A percentile compares a stretch with the other conserved stretches of the same genome.
Conservation (phyloP, 2,888 invertebrate genomes). For the Xanthorhoe designata region DNA sequence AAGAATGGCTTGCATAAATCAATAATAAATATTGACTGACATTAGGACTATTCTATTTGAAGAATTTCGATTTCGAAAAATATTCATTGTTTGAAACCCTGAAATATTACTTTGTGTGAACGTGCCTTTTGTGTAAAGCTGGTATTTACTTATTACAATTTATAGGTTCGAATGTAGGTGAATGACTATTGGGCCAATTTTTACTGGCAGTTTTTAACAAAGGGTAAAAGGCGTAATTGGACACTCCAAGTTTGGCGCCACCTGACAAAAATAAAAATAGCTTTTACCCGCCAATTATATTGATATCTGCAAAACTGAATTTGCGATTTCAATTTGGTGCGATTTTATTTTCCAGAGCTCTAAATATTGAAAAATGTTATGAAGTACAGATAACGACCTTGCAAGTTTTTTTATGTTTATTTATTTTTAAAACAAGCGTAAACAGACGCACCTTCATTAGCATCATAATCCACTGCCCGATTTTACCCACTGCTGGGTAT, state of each 20-base stretch:
- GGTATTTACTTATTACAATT: slow-evolving; percentile 44
- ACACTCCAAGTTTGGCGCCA: slow-evolving; percentile 23
- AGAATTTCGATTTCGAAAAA: background rate
- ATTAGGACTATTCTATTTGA: background rate
- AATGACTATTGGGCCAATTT: slow-evolving; percentile 42
- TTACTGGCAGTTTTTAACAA: slow-evolving; percentile 21
- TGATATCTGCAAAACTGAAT: background rate
- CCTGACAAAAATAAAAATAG: slow-evolving; percentile 12
- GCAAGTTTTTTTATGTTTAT: too few species aligned
- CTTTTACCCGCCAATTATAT: slow-evolving; percentile 16
- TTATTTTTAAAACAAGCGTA: too few species aligned
- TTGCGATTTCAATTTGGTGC: background rate
- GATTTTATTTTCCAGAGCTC: background rate
- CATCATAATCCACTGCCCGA: too few species aligned
- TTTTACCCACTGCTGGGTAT: too few species aligned
- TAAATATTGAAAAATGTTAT: background rate
- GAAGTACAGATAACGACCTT: too few species aligned
- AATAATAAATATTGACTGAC: background rate
- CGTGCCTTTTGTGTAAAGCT: slow-evolving; percentile 45
- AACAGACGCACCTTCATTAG: too few species aligned
- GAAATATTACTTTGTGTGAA: slow-evolving; percentile 34
- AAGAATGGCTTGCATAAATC: background rate
- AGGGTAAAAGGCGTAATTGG: slow-evolving; percentile 32
- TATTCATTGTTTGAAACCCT: background rate
- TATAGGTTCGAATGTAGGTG: slow-evolving; percentile 46